Conservation (phyloP, 2,113 vertebrate species). For the Lepisosteus osseus region DNA sequence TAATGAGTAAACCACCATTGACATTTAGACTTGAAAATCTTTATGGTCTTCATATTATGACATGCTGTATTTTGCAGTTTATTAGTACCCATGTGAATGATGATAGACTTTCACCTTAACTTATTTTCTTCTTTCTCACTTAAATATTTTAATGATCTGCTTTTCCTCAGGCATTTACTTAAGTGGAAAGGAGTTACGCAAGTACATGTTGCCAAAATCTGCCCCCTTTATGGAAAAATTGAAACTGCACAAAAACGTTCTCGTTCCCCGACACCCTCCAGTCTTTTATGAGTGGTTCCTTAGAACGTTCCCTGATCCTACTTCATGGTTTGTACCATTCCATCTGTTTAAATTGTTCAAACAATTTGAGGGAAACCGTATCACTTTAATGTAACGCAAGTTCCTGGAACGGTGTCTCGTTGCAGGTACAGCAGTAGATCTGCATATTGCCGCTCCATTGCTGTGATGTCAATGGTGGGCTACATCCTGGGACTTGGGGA, state of each 20-base stretch:
- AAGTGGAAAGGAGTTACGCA: constrained; percentile 88
- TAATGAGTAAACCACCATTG: too few species aligned
- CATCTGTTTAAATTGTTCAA: background rate
- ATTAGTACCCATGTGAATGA: too few species aligned
- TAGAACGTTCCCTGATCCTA: constrained; percentile 91
- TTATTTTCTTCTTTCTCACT: background rate
- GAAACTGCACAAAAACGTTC: constrained; percentile 82
- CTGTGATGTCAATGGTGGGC: constrained; percentile 98
- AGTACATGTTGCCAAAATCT: constrained; percentile 86
- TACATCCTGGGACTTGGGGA: constrained; percentile 95
- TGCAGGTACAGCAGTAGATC: constrained; percentile 93
- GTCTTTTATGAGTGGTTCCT: constrained; percentile 96
- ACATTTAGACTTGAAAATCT: too few species aligned
- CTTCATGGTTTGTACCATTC: constrained; percentile 76
- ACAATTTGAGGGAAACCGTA: background rate
- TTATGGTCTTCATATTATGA: too few species aligned
- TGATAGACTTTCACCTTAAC: too few species aligned
- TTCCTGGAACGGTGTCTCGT: background rate
- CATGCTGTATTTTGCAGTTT: too few species aligned
- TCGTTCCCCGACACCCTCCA: constrained; percentile 87
- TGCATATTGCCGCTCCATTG: constrained; percentile 90
- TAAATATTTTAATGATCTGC: background rate
- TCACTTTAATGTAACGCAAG: background rate
- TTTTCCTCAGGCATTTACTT: constrained; percentile 77
- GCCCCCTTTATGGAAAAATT: constrained; percentile 85